Percentiles rank a stretch among this genome's conserved stretches.
These are phyloP conservation scores for Drosophila histrio DNA, from an alignment of 2,888 invertebrate species.

Conservation along the genomic window DNA sequence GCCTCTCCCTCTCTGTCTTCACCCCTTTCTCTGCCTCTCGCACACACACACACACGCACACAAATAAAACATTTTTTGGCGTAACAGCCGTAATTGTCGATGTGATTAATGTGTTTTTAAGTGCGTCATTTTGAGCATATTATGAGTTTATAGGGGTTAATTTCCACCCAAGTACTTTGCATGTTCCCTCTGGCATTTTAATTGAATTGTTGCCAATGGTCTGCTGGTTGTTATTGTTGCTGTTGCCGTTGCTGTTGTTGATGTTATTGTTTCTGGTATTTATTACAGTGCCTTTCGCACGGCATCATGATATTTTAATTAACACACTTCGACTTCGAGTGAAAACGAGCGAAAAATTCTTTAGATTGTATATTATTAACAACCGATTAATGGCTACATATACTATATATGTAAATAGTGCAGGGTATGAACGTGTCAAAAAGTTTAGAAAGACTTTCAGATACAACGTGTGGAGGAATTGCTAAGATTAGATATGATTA, in stretches of 20 bases:
- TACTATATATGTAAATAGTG: neutral
- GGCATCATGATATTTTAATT: constrained; percentile 67
- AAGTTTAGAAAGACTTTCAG: neutral
- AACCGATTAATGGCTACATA: neutral
- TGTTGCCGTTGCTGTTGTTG: constrained; percentile 18
- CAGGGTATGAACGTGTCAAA: neutral
- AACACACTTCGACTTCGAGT: constrained; percentile 50
- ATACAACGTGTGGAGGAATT: neutral
- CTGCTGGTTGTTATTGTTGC: constrained; percentile 25
- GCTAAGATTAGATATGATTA: neutral
- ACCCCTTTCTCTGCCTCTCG: neutral
- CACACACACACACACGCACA: neutral
- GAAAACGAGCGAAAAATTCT: constrained; percentile 41
- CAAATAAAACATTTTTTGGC: constrained; percentile 44
- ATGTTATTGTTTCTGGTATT: constrained; percentile 44
- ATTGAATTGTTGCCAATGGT: constrained; percentile 77
- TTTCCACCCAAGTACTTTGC: constrained; percentile 71
- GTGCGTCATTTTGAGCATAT: constrained; percentile 80
- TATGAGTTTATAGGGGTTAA: constrained; percentile 79
- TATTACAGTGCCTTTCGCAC: constrained; percentile 59
- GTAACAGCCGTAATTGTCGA: constrained; percentile 73
- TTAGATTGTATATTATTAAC: constrained; percentile 10
- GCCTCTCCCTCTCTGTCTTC: neutral
- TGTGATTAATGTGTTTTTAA: constrained; percentile 80
- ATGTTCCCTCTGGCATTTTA: constrained; percentile 74